Percentiles rank a stretch among this genome's conserved stretches.
These are phyloP conservation scores for Sylvia atricapilla DNA, from an alignment of 2,113 vertebrate genomes.

Conservation along the genomic window DNA sequence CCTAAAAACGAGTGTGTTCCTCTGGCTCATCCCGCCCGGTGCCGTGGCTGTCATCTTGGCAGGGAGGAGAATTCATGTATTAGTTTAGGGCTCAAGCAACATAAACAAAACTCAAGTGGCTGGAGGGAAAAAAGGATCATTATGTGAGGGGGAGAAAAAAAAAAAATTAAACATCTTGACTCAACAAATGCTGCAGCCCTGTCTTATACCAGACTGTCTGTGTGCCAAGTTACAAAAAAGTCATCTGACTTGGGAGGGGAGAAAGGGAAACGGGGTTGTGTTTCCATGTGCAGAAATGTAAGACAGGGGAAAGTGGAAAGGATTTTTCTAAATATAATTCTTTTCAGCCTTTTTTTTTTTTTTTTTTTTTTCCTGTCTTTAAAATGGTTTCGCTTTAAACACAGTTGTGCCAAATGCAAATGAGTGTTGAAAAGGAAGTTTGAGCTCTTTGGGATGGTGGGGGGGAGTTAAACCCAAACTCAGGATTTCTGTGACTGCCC, in stretches of 20 bases:
- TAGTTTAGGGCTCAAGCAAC: conserved; percentile 68
- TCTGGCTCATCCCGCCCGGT: conserved; percentile 25
- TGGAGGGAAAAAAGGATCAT: conserved; percentile 77
- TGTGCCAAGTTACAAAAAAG: conserved; percentile 64
- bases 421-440: background rate
- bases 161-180: conserved; percentile 69
- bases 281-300: conserved; percentile 16
- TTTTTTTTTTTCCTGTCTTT: background rate
- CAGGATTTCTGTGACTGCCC: background rate
- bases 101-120: conserved; percentile 77
- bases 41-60: conserved; percentile 27
- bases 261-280: conserved; percentile 13
- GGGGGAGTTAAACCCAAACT: background rate
- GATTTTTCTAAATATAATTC: conserved; percentile 45
- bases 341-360: conserved; percentile 60
- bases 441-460: background rate
- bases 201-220: conserved; percentile 71
- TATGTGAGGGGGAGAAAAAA: conserved; percentile 63
- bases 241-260: conserved; percentile 56
- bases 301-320: conserved; percentile 70
- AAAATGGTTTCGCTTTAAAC: conserved; percentile 20
- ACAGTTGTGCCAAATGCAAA: conserved; percentile 53
- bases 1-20: background rate
- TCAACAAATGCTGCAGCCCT: conserved; percentile 60
- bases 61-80: conserved; percentile 69